Conservation (phyloP, 2,888 invertebrate species). For the Apodemia hepburni region DNA sequence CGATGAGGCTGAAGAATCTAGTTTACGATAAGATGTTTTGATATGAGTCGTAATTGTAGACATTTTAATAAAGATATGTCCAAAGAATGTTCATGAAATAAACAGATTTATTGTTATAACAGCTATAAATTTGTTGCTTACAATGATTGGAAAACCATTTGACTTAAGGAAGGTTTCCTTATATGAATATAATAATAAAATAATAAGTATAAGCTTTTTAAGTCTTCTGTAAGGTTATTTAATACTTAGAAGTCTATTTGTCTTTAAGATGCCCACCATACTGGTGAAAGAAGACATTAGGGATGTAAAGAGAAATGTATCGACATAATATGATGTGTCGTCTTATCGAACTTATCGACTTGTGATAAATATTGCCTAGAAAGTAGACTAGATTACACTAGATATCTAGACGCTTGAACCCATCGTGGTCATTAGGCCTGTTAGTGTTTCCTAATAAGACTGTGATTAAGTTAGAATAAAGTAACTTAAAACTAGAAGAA, state of each 20-base stretch:
- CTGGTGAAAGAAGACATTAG: background rate
- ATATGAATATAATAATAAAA: too few species aligned
- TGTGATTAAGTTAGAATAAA: conserved; percentile 61
- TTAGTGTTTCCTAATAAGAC: conserved; percentile 62
- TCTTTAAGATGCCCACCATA: too few species aligned
- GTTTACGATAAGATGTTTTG: conserved; percentile 36
- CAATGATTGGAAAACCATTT: background rate
- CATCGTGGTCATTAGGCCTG: conserved; percentile 47
- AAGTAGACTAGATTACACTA: conserved; percentile 15
- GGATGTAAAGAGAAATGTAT: background rate
- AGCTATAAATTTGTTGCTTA: background rate
- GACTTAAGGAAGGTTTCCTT: background rate
- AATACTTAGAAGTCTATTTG: too few species aligned
- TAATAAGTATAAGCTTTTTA: background rate
- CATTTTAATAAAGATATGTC: background rate
- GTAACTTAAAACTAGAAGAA: conserved; percentile 27
- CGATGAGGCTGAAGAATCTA: conserved; percentile 53
- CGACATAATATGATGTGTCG: background rate
- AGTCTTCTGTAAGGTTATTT: too few species aligned
- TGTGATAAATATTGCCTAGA: conserved; percentile 15
- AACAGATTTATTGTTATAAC: too few species aligned
- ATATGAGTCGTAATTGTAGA: conserved; percentile 20
- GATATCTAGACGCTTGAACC: conserved; percentile 32
- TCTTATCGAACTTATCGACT: background rate
- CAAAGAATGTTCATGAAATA: background rate